Base-by-base conservation (phyloP, 2,888 invertebrate genomes). In the Agrilus cyanescens region DNA sequence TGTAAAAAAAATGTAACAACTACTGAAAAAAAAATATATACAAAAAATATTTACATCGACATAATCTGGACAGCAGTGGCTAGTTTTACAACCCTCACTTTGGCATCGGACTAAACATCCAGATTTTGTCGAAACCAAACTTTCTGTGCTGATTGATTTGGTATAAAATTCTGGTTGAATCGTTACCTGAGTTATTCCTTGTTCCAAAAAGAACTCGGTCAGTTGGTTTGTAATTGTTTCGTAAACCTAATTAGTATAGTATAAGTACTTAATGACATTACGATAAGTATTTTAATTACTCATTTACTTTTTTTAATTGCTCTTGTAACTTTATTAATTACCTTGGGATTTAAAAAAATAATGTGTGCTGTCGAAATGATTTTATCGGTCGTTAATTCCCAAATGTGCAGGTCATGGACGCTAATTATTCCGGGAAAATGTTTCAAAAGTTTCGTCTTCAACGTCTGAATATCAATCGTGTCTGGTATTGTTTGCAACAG, bases 401-500 rank as follows among this genome's bases (percentile, higher is more conserved):
- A 91, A 15, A 91, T 82, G 59, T 91, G 91, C 33, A 91, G 72
- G 66, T 91, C 90, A 58, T 91, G 91, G 14, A 90, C 81, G 56
- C 79, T 82, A 1, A 79, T 68, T 43, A 85, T 79, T 46, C 78
- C 78, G 0, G 81, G 80, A 59, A 85, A 85, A 48, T 76, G 74
- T 42, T 70, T 65, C 1, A 77, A 60, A 32, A 89, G 60, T 49
- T 80, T 76, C 30, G 72, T 68, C 50, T 80, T 76, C 47, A 89
- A 71, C 7, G 73, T 71, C 49, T 78, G 75, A 34, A 88, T 82
- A 57, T 91, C 82, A 49, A 94, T 82, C 12, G 89, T 84, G 53
- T 82, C 85, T 0, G 95, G 94, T 45, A 94, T 91, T 1, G 93
- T 94, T 68, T 95, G 93, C 14, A 95, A 73, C 1, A 94, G 72